Percentiles rank a stretch among this genome's conserved stretches.
phyloP scores from a whole-genome alignment of 2,888 invertebrate species.

The Lobophora halterata region DNA sequence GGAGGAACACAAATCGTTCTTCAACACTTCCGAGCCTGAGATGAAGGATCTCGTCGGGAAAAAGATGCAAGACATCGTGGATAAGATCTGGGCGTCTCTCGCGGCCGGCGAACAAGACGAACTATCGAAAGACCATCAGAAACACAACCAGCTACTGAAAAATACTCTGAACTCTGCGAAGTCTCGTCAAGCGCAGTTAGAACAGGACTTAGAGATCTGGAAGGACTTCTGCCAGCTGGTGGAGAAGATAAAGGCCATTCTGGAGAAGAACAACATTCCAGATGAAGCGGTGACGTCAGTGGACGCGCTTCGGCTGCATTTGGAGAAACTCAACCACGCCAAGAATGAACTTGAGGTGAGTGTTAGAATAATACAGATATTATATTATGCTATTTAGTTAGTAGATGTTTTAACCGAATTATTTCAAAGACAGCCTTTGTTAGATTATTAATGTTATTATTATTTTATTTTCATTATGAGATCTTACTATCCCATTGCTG shows the following conservation, averaged over 20 bases:
- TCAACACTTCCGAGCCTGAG: slow-evolving; percentile 86
- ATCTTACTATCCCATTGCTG: too few relatives aligned
- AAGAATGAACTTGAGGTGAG: slow-evolving; percentile 87
- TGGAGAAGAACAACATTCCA: slow-evolving; percentile 87
- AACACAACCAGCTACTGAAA: slow-evolving; percentile 89
- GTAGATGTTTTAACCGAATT: too few relatives aligned
- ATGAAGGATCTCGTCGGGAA: slow-evolving; percentile 91
- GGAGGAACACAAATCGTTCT: slow-evolving; percentile 93
- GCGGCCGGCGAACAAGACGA: slow-evolving; percentile 91
- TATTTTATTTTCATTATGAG: too few relatives aligned
- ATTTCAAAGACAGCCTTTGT: too few relatives aligned
- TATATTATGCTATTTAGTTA: too few relatives aligned
- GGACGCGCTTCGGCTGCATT: slow-evolving; percentile 90
- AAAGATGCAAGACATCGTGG: slow-evolving; percentile 90
- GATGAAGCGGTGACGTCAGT: slow-evolving; percentile 90
- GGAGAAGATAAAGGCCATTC: slow-evolving; percentile 87
- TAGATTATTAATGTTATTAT: too few relatives aligned
- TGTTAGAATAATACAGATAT: slow-evolving; percentile 27
- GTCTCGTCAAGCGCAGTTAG: slow-evolving; percentile 88
- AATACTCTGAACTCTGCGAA: slow-evolving; percentile 92
- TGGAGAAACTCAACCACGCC: slow-evolving; percentile 90
- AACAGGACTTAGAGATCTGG: slow-evolving; percentile 92
- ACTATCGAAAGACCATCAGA: slow-evolving; percentile 89
- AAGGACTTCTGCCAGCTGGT: slow-evolving; percentile 89
- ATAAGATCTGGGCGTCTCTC: slow-evolving; percentile 93